Base-by-base conservation (phyloP, 2,888 invertebrate species). In the Augiades crinisus region DNA sequence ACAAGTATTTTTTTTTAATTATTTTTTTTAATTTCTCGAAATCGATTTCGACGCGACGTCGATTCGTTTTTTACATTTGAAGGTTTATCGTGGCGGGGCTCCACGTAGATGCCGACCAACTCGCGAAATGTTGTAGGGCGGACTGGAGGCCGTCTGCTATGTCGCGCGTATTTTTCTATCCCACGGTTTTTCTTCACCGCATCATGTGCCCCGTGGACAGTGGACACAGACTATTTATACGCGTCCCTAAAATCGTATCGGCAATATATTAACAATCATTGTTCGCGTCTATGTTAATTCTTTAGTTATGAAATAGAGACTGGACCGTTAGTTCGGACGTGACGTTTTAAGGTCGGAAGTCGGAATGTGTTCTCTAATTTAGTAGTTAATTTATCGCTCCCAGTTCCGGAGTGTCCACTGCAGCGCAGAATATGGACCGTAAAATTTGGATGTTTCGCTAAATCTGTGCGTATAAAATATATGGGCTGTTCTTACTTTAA, bases 111-210 rank as follows among this genome's bases (percentile, higher is more conserved):
- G 78, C 69, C 84, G 86, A 79, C 86, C 79, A 79, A 67, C 84
- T 68, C 79, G 79, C 68, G 69, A 82, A 82, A 79, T 77, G 83
- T 72, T 80, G 72, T 75, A 77, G 81, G 78, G 74, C 78, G 69
- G 70, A 86, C 85, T 86, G 86, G 75, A 71, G 65, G 63, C 65
- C 62, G 59, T 63, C 72, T 56, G 64, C 67, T 60, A 60, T 66
- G 70, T 71, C 78, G 77, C 75, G 76, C 72, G 68, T 71, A 75
- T 78, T 81, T 82, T 83, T 82, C 78, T 80, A 73, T 75, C 75
- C 72, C 69, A 72, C 77, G 68, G 70, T 73, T 72, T 76, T 75
- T 78, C 79, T 76, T 75, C 71, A 74, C 77, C 77, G 78, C 75
- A 76, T 78, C 82, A 78, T 73, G 75, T 74, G 71, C 71, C 67